Conservation (phyloP, 2,797 vertebrate genomes). For the Aulostomus chinensis region DNA sequence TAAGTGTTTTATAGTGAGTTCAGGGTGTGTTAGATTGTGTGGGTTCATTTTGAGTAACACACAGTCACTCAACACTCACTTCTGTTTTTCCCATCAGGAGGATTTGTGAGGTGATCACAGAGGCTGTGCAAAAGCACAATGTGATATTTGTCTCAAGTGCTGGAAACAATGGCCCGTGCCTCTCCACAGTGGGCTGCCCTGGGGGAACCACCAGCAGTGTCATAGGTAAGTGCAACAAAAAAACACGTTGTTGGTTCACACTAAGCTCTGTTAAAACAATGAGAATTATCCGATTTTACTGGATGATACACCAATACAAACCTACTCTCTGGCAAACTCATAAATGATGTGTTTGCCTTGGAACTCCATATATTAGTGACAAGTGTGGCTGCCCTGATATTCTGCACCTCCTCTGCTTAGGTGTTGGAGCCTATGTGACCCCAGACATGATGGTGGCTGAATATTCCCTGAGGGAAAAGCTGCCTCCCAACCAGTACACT, state of each 20-base stretch:
- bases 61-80: not conserved
- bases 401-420: conserved; percentile 61
- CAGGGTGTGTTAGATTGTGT: not conserved
- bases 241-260: not conserved
- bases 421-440: conserved; percentile 97
- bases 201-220: conserved; percentile 96
- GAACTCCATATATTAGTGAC: not conserved
- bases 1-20: conserved; percentile 62
- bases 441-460: conserved; percentile 99
- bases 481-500: conserved; percentile 97
- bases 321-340: not conserved
- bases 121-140: conserved; percentile 97
- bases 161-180: conserved; percentile 97
- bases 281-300: no score
- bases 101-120: conserved; percentile 97
- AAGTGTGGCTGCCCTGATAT: not conserved
- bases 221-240: conserved; percentile 80
- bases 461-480: conserved; percentile 96
- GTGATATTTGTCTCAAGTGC: conserved; percentile 97
- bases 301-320: not conserved
- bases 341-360: no score
- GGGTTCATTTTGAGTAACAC: not conserved
- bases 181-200: conserved; percentile 97
- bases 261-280: no score
- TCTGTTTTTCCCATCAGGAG: conserved; percentile 80